Percentiles rank a stretch among this genome's conserved stretches.
These are phyloP conservation scores for Stegodyphus mimosarum DNA, from an alignment of 1,140 invertebrate species.

Conservation along the genomic window DNA sequence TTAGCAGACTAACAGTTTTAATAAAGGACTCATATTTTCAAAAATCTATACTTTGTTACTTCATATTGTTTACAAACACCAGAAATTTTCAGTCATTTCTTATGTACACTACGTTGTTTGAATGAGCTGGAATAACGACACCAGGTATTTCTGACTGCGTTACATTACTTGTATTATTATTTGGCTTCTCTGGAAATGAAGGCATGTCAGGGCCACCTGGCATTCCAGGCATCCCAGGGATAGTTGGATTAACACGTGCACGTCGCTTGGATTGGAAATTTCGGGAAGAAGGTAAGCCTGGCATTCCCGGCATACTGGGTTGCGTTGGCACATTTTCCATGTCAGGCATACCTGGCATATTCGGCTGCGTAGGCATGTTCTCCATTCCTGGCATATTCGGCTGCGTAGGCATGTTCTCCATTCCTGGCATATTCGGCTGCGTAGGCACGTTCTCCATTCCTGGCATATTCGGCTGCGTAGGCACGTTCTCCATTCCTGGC, in stretches of 20 bases:
- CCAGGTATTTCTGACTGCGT: constrained; percentile 51
- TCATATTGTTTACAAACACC: no score
- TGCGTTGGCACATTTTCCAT: background rate
- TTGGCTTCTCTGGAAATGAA: constrained; percentile 38
- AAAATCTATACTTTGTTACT: no score
- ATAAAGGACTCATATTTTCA: no score
- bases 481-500: no score
- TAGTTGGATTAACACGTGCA: constrained; percentile 23
- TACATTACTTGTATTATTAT: constrained; percentile 37
- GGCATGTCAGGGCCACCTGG: constrained; percentile 48
- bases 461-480: no score
- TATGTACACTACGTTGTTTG: no score
- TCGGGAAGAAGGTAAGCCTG: background rate
- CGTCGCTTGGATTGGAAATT: no score
- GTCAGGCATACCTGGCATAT: background rate
- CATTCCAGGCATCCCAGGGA: constrained; percentile 45
- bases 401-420: background rate
- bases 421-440: background rate
- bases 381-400: background rate
- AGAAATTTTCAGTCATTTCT: no score
- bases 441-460: background rate
- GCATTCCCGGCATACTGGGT: background rate
- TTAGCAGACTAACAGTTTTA: no score
- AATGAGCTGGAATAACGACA: constrained; percentile 29
- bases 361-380: no score